A percentile compares a stretch with the other conserved stretches of the same genome.
Evolutionary conservation across 53 echinoderm and acorn worm species (phyloP).

Genomic region (Echinometra lucunter): DNA sequence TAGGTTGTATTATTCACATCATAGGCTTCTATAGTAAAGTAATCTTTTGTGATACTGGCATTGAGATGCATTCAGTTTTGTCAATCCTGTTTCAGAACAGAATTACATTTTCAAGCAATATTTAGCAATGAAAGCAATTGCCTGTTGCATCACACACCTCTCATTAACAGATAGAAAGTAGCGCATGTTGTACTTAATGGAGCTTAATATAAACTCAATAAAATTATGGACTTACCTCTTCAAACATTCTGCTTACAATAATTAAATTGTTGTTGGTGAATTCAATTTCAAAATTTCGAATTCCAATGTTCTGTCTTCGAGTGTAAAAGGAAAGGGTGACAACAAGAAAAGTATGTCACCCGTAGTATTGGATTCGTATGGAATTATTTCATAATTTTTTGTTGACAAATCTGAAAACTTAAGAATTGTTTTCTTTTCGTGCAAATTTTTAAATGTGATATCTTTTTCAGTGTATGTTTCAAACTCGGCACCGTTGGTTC

Average conservation of each 20-base stretch:
- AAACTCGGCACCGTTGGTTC: no score
- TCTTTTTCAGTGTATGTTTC: no score
- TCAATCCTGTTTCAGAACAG: no score
- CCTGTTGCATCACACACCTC: no score
- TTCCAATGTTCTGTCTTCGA: no score
- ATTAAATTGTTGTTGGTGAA: not conserved
- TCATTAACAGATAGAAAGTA: no score
- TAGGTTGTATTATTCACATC: not conserved
- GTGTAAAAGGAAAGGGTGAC: not conserved
- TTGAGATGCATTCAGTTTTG: no score
- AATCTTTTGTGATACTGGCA: not conserved
- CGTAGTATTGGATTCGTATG: not conserved
- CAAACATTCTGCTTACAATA: not conserved
- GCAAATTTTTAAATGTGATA: no score
- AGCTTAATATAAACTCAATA: not conserved
- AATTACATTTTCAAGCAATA: no score
- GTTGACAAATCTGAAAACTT: not conserved
- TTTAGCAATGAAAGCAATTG: no score
- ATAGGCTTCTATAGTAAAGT: not conserved
- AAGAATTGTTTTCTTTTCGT: not conserved
- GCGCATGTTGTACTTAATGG: no score
- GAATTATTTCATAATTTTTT: not conserved
- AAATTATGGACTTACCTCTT: not conserved
- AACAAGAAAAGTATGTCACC: not conserved
- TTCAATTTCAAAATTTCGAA: not conserved